A percentile compares a stretch with the other conserved stretches of the same genome.
These are phyloP conservation scores for Osmerus eperlanus DNA, from an alignment of 2,113 vertebrate genomes.

Conservation along the genomic window DNA sequence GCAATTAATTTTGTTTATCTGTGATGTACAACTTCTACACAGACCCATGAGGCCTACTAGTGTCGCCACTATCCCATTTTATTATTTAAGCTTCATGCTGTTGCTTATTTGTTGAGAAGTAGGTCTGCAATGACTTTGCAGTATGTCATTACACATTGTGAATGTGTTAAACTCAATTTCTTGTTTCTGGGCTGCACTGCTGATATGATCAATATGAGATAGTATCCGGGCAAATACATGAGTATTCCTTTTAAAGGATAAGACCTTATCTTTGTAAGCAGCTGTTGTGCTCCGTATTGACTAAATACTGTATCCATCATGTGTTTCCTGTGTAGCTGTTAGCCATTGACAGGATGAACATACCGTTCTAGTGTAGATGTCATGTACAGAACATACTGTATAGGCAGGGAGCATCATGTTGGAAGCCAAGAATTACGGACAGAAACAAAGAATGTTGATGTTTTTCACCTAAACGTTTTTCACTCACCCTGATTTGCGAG, in stretches of 20 bases:
- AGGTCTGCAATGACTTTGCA: background rate
- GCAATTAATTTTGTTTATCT: slow-evolving; percentile 60
- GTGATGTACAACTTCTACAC: slow-evolving; percentile 43
- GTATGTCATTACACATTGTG: background rate
- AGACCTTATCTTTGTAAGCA: background rate
- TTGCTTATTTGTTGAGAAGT: slow-evolving; percentile 20
- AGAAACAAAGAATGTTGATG: too few relatives aligned
- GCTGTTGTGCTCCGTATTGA: background rate
- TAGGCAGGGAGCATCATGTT: too few relatives aligned
- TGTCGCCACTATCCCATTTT: slow-evolving; percentile 34
- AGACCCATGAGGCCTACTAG: slow-evolving; percentile 20
- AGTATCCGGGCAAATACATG: too few relatives aligned
- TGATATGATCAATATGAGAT: background rate
- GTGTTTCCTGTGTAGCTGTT: too few relatives aligned
- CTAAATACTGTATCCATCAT: background rate
- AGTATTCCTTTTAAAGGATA: background rate
- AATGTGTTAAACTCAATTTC: background rate
- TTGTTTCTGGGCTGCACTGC: background rate
- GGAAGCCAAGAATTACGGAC: too few relatives aligned
- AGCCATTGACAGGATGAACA: background rate
- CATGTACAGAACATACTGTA: too few relatives aligned
- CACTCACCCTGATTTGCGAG: too few relatives aligned
- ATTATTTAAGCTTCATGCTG: slow-evolving; percentile 40
- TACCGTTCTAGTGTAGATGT: too few relatives aligned
- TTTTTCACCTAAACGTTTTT: too few relatives aligned